Conservation (phyloP, 2,797 vertebrate genomes). For the Rallus crepitans region DNA sequence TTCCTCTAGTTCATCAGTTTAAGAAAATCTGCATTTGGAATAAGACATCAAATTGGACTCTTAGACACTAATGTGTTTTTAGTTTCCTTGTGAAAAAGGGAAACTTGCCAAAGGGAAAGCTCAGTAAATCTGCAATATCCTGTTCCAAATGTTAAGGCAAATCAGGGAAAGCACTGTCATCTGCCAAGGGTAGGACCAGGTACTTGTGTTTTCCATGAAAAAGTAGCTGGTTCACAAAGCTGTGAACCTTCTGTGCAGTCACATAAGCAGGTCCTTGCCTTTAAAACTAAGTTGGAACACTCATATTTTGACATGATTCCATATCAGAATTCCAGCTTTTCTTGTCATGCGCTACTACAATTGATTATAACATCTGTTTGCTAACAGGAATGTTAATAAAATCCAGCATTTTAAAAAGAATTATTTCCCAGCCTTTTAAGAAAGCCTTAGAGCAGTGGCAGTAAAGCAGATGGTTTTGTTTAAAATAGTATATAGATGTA, state of each 20-base stretch:
- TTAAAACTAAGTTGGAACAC: not conserved
- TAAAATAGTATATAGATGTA: slow-evolving; percentile 3
- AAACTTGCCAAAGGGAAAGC: not conserved
- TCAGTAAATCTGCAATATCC: not conserved
- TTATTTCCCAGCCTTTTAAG: slow-evolving; percentile 9
- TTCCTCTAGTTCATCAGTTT: not conserved
- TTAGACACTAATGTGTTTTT: not conserved
- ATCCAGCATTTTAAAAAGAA: not conserved
- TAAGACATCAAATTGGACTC: not conserved
- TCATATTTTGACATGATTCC: not conserved
- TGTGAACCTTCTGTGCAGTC: not conserved
- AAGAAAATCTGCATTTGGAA: not conserved
- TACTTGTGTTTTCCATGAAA: not conserved
- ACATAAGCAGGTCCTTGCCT: not conserved
- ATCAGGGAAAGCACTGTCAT: not conserved
- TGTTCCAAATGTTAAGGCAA: not conserved
- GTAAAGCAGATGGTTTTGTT: slow-evolving; percentile 50
- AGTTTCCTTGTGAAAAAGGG: not conserved
- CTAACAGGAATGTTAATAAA: slow-evolving; percentile 20
- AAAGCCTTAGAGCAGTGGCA: not conserved
- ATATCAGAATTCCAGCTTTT: not conserved
- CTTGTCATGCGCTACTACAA: not conserved
- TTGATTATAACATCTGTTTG: slow-evolving; percentile 22
- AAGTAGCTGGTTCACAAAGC: not conserved
- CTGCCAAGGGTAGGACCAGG: not conserved